These are phyloP conservation scores for Thunnus thynnus DNA, from an alignment of 2,113 vertebrate genomes.

Conservation along the genomic window DNA sequence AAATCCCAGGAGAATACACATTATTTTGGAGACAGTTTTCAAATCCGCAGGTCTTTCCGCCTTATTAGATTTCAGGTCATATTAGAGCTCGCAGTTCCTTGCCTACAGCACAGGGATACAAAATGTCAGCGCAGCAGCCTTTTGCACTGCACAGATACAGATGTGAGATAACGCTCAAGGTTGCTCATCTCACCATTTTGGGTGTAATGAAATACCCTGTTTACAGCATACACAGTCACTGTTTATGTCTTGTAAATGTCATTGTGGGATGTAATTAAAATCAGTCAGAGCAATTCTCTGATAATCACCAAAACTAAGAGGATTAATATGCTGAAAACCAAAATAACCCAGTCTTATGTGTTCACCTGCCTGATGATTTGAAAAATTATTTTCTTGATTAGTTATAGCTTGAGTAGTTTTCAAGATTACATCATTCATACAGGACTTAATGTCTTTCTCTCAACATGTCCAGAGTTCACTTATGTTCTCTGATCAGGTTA, in stretches of 20 bases:
- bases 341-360: constrained; percentile 14
- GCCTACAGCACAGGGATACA: constrained; percentile 44
- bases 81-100: constrained; percentile 40
- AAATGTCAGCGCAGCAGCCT: constrained; percentile 51
- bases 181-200: constrained; percentile 20
- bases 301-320: constrained; percentile 49
- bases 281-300: constrained; percentile 35
- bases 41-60: constrained; percentile 42
- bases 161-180: constrained; percentile 32
- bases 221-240: constrained; percentile 21
- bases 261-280: constrained; percentile 49
- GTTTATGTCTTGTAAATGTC: constrained; percentile 51
- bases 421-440: constrained; percentile 10
- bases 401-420: constrained; percentile 16
- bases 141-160: constrained; percentile 47
- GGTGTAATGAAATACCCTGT: constrained; percentile 43
- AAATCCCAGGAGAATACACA: constrained; percentile 39
- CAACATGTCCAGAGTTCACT: neutral
- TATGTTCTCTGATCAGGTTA: constrained; percentile 18
- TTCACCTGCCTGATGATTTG: constrained; percentile 20
- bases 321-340: constrained; percentile 43
- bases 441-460: constrained; percentile 2
- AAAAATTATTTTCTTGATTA: constrained; percentile 28
- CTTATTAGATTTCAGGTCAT: constrained; percentile 61
- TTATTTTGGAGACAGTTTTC: constrained; percentile 37